Conservation (phyloP, 2,888 invertebrate species). For the Bibio marci region DNA sequence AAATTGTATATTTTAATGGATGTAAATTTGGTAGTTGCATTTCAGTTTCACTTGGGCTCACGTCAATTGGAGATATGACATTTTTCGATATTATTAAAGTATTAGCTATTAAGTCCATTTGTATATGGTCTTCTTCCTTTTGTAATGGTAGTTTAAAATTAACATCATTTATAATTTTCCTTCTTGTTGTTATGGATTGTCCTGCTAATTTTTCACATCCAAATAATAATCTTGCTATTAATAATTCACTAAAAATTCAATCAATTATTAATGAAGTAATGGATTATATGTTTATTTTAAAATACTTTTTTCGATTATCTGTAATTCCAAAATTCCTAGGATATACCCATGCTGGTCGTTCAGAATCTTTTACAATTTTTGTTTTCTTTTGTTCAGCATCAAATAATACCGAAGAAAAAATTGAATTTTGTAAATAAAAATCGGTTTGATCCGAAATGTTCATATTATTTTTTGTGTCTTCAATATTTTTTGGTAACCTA, state of each 20-base stretch:
- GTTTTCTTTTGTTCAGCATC: slow-evolving; percentile 66
- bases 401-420: slow-evolving; percentile 47
- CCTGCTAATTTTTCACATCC: slow-evolving; percentile 48
- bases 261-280: background rate
- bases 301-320: slow-evolving; percentile 47
- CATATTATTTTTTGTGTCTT: slow-evolving; percentile 31
- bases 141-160: slow-evolving; percentile 38
- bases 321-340: slow-evolving; percentile 61
- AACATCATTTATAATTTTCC: slow-evolving; percentile 41
- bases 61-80: slow-evolving; percentile 15
- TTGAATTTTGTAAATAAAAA: slow-evolving; percentile 42
- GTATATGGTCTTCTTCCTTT: slow-evolving; percentile 41
- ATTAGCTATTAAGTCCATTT: slow-evolving; percentile 47
- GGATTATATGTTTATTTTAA: background rate
- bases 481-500: slow-evolving; percentile 41
- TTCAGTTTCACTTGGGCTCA: slow-evolving; percentile 33
- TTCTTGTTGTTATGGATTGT: slow-evolving; percentile 33
- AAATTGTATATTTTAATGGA: slow-evolving; percentile 58
- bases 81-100: slow-evolving; percentile 26
- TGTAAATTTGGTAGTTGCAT: slow-evolving; percentile 47
- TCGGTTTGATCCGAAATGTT: slow-evolving; percentile 36
- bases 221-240: slow-evolving; percentile 45
- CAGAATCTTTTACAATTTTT: slow-evolving; percentile 51
- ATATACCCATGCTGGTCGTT: slow-evolving; percentile 52
- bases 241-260: slow-evolving; percentile 38